phyloP scores from a whole-genome alignment of 2,888 invertebrate genomes.

The Pachycephus smyrnensis region DNA sequence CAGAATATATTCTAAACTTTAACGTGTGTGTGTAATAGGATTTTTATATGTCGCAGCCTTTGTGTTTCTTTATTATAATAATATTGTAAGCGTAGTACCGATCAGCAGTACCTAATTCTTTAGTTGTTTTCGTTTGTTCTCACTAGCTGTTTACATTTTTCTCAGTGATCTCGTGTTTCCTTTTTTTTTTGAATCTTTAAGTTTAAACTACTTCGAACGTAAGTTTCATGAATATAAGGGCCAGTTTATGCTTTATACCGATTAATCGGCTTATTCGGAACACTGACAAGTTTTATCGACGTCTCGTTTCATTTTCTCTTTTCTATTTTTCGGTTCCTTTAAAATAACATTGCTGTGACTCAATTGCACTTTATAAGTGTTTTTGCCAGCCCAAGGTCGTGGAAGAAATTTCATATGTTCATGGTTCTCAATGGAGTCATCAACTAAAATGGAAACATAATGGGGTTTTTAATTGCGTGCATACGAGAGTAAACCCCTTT shows the following conservation, averaged over 20 bases:
- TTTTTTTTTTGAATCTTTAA: not conserved
- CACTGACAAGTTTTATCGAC: not conserved
- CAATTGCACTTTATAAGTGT: not conserved
- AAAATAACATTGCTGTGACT: not conserved
- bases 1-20: conserved; percentile 1
- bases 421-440: not conserved
- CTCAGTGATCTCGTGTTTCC: not conserved
- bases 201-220: too few species aligned
- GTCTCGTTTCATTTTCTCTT: not conserved
- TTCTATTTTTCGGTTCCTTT: not conserved
- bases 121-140: not conserved
- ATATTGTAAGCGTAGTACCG: not conserved
- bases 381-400: not conserved
- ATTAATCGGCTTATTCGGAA: not conserved
- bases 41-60: not conserved
- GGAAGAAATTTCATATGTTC: not conserved
- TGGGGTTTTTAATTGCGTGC: not conserved
- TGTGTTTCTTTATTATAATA: conserved; percentile 1
- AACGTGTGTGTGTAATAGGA: not conserved
- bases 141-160: not conserved
- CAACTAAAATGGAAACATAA: not conserved
- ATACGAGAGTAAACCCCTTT: not conserved
- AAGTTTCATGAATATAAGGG: too few species aligned
- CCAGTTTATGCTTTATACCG: not conserved
- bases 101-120: not conserved